These are phyloP conservation scores for Meteorus sp. DNA, from an alignment of 1,140 invertebrate species.

Conservation along the genomic window DNA sequence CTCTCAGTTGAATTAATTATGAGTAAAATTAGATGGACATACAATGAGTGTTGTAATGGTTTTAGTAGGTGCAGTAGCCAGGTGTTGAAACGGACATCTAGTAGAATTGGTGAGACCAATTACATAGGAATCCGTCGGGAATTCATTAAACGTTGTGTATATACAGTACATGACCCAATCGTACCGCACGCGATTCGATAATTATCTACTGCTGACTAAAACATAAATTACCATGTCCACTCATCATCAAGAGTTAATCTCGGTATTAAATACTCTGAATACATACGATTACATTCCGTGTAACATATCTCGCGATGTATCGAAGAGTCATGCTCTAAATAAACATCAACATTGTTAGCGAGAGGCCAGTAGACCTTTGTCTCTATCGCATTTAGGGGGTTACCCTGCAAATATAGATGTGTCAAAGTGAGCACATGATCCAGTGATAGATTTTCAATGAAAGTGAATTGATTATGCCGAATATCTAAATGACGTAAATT, in stretches of 20 bases:
- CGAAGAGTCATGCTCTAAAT: conserved; percentile 34
- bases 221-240: conserved; percentile 14
- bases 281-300: conserved; percentile 28
- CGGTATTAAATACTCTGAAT: conserved; percentile 1
- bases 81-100: too few species aligned
- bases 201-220: too few species aligned
- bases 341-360: conserved; percentile 34
- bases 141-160: too few species aligned
- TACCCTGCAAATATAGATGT: conserved; percentile 39
- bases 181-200: too few species aligned
- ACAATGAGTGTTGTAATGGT: too few species aligned
- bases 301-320: conserved; percentile 33
- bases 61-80: too few species aligned
- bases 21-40: too few species aligned
- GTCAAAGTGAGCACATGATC: conserved; percentile 28
- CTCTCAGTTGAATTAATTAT: too few species aligned
- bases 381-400: conserved; percentile 33
- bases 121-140: too few species aligned
- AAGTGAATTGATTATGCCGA: conserved; percentile 41
- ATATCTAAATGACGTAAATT: conserved; percentile 40
- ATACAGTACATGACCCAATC: too few species aligned
- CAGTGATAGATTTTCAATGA: conserved; percentile 39
- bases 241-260: conserved; percentile 6
- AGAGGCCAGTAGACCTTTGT: conserved; percentile 32
- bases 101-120: too few species aligned